Conservation (phyloP, 2,113 vertebrate genomes). For the Pelvicachromis taeniatus region DNA sequence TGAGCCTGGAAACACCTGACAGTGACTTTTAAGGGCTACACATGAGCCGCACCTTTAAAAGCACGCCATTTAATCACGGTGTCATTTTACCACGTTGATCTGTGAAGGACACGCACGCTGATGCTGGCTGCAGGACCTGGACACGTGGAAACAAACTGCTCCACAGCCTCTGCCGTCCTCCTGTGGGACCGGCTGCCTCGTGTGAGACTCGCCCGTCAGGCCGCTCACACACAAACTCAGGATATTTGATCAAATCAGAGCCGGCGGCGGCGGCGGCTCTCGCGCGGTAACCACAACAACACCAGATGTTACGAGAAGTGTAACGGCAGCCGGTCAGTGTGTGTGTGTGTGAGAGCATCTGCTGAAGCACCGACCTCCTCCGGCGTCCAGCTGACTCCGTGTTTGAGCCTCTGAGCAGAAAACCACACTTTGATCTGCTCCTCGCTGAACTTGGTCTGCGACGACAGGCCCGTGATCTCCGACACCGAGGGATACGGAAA, state of each 20-base stretch:
- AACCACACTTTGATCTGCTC: constrained; percentile 99
- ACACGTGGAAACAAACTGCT: not conserved
- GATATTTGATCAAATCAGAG: not conserved
- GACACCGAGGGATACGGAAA: constrained; percentile 95
- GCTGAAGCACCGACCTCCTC: constrained; percentile 78
- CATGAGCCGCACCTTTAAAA: not conserved
- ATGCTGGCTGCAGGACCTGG: accelerated
- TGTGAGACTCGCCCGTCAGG: not conserved
- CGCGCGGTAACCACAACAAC: not conserved
- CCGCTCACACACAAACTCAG: not conserved
- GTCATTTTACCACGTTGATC: not conserved
- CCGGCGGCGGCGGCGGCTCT: not conserved
- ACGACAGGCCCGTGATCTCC: constrained; percentile 87
- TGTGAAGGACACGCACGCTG: not conserved
- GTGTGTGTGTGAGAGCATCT: not conserved
- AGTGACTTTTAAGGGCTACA: not conserved
- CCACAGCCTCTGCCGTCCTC: too few species aligned
- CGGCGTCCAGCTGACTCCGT: constrained; percentile 96
- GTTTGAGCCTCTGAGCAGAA: constrained; percentile 95
- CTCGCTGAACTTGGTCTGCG: constrained; percentile 94
- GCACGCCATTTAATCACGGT: not conserved
- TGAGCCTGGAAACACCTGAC: not conserved
- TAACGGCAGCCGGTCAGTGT: not conserved
- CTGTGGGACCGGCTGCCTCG: not conserved
- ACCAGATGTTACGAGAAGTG: not conserved